phyloP scores from a whole-genome alignment of 1,140 invertebrate genomes.

The Tribolium madens region DNA sequence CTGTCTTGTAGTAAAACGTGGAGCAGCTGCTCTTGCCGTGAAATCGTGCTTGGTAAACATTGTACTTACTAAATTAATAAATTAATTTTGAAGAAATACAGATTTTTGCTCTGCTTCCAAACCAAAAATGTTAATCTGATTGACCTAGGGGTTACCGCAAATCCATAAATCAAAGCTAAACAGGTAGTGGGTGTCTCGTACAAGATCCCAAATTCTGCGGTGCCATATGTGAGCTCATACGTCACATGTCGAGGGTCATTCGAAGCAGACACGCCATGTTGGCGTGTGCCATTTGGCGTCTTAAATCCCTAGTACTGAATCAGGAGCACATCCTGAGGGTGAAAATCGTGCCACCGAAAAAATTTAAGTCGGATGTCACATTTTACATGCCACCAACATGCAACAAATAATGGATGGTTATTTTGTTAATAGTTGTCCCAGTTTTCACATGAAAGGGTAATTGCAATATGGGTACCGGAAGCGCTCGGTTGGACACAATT shows the following conservation, averaged over 20 bases:
- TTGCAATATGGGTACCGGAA: conserved; percentile 9
- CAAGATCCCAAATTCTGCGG: not conserved
- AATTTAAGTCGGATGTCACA: no score
- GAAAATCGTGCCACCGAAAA: not conserved
- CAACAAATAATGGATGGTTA: conserved; percentile 14
- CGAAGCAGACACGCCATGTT: no score
- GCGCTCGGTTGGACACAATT: not conserved
- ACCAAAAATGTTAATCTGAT: not conserved
- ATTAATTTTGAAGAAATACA: not conserved
- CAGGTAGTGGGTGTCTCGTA: conserved; percentile 14
- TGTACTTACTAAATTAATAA: conserved; percentile 14
- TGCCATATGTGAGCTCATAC: conserved; percentile 11
- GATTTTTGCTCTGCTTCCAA: not conserved
- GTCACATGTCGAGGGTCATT: conserved; percentile 40
- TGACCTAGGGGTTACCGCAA: not conserved
- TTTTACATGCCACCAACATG: no score
- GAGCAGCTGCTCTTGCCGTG: not conserved
- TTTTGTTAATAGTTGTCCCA: conserved; percentile 3
- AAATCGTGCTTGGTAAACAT: not conserved
- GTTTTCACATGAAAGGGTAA: conserved; percentile 35
- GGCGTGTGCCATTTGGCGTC: conserved; percentile 49
- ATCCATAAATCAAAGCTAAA: not conserved
- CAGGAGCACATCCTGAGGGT: conserved; percentile 31
- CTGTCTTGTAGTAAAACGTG: conserved; percentile 42
- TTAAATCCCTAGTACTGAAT: conserved; percentile 19